Evolutionary conservation across 2,888 invertebrate species (phyloP), one percentile per base, ranked within the genome.

Genomic region (Lasioglossum marginatum): DNA sequence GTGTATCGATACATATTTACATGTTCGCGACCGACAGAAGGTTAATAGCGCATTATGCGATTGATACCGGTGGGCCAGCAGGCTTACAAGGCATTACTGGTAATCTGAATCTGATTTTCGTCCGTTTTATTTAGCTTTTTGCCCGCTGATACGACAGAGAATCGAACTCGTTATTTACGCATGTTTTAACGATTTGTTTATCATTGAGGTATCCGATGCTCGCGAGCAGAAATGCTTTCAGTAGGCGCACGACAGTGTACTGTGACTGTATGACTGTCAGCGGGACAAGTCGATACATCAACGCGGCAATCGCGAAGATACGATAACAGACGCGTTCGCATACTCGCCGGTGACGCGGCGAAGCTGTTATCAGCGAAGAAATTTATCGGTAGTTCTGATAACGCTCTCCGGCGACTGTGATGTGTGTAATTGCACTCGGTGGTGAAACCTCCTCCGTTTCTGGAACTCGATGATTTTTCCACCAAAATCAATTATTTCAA

Each of bases 251-350:
- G 31, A 19, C 66, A 66, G 66, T 70, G 23, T 37, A 4, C n/a
- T 6, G 72, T 3, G 43, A 60, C 23, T 34, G 52, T 52, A 52
- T n/a, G 27, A 10, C 14, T 37, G 31, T 60, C 60, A 37, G 14
- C 34, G 40, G 14, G 40, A 37, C 75, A n/a, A 75, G 34, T 19
- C 37, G 75, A 75, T 40, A 75, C 60, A 60, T 34, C 37, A 37
- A 48, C n/a, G 19, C 37, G 40, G 63, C 63, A 63, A 76, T 76
- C 77, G 14, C 19, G 23, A 27, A 31, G 77, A 60, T 27, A 66
- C 66, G 31, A 66, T 34, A 52, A 74, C 57, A 60, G 34, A 34
- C 74, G n/a, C 12, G 52, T n/a, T 48, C 48, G 73, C 73, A 4
- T 48, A 37, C 23, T n/a, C 5, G 60, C 37, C 27, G 23, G 14